phyloP scores from a whole-genome alignment of 1,140 invertebrate genomes.

The Nephotettix cincticeps region DNA sequence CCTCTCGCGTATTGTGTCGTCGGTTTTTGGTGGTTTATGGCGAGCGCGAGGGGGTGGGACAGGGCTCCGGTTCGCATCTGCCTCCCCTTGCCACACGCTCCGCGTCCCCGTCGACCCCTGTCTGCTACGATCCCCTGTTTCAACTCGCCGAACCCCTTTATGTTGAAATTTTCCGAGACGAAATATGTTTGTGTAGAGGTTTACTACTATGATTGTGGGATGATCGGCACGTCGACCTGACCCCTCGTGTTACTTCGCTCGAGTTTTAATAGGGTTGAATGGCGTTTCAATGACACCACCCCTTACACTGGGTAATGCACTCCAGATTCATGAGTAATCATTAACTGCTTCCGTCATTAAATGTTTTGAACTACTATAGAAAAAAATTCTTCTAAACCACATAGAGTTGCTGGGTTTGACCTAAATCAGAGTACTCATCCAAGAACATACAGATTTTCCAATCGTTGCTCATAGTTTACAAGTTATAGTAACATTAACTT shows the following conservation, averaged over 20 bases:
- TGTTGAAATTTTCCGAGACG: constrained; percentile 12
- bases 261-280: not conserved
- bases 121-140: not conserved
- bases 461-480: too few relatives aligned
- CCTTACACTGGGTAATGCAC: too few relatives aligned
- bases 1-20: not conserved
- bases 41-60: not conserved
- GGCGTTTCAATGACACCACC: too few relatives aligned
- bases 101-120: not conserved
- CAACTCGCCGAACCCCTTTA: not conserved
- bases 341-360: too few relatives aligned
- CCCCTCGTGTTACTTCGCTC: not conserved
- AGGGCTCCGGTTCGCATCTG: not conserved
- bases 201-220: not conserved
- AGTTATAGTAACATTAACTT: too few relatives aligned
- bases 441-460: too few relatives aligned
- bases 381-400: too few relatives aligned
- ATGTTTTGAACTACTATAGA: too few relatives aligned
- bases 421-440: too few relatives aligned
- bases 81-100: not conserved
- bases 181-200: constrained; percentile 3
- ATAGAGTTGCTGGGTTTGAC: too few relatives aligned
- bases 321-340: too few relatives aligned
- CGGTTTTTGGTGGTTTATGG: constrained; percentile 7
- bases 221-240: not conserved